Percentiles rank a stretch among this genome's conserved stretches.
phyloP scores from a whole-genome alignment of 2,113 vertebrate species.

The Origma solitaria region DNA sequence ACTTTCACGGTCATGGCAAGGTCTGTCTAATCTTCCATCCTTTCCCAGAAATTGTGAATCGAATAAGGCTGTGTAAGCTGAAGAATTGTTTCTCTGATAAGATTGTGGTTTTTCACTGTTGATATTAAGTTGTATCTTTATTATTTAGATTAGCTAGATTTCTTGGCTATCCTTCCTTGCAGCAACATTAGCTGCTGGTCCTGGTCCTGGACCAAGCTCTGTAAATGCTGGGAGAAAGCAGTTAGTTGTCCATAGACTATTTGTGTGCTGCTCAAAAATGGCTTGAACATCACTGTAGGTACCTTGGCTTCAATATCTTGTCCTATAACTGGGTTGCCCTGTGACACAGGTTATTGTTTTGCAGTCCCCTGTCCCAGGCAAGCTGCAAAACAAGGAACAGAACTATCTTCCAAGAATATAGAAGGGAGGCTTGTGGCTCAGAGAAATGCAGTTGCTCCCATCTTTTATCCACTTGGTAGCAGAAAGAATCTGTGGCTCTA shows the following conservation, averaged over 20 bases:
- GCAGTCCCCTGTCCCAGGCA: background rate
- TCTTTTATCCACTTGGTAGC: background rate
- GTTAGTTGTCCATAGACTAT: background rate
- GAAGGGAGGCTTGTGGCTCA: background rate
- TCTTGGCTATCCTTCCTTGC: background rate
- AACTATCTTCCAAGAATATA: background rate
- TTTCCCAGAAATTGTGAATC: slow-evolving; percentile 46
- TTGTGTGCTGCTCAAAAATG: background rate
- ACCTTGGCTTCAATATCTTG: rapidly evolving
- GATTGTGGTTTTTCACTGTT: slow-evolving; percentile 32
- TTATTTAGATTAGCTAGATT: slow-evolving; percentile 25
- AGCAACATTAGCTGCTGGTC: background rate
- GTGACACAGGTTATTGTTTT: background rate
- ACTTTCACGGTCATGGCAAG: background rate
- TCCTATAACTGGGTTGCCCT: background rate
- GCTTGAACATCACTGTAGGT: background rate
- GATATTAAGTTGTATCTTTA: slow-evolving; percentile 28
- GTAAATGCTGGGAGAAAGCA: background rate
- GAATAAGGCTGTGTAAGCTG: slow-evolving; percentile 21
- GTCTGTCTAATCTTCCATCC: background rate
- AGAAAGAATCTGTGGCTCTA: background rate
- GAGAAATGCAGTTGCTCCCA: background rate
- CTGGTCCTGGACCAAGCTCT: background rate
- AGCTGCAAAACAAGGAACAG: background rate
- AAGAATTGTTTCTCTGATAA: slow-evolving; percentile 45